Base-by-base conservation (phyloP, 1,140 invertebrate genomes). In the Potamilus streckersoni region DNA sequence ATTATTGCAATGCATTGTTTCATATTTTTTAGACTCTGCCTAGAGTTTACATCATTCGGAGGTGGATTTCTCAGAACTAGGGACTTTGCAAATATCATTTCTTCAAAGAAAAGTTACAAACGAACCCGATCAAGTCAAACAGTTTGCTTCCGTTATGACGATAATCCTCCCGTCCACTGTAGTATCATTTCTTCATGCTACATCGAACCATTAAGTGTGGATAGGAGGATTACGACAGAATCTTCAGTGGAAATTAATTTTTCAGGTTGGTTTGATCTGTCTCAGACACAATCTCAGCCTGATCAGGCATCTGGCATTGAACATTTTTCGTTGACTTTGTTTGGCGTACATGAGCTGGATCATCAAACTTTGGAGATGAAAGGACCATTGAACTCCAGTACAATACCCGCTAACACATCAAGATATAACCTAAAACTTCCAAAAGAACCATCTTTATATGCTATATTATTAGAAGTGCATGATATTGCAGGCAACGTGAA, bases 401-500 rank as follows among this genome's bases (percentile, higher is more conserved):
- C 31, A 27, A 19, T 74, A 1, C 58, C 38, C 16, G 2, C 2
- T 6, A 20, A 57, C 2, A 11, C 27, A 11, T 63, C 64, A 19
- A 3, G 17, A 13, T n/a, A 59, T 4, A 55, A 38, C 15, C 14
- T 74, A 23, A 74, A 74, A 55, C 38, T 74, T 15, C 23, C 57
- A 4, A 12, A 11, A 49, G 15, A 20, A 23, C 73, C 73, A 61
- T 20, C 8, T 17, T 58, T 74, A 1, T 74, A 74, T 62, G 68
- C 57, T 8, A 15, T 74, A 55, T 38, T 20, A 38, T 58, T 74
- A 11, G 73, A 69, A 23, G 73, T 74, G 8, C 68, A 74, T 31
- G 73, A 74, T 69, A 60, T 49, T 61, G 66, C 73, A 20, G 59
- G 69, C 20, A 74, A 74, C 61, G 56, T 69, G 4, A 57, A 67